phyloP scores from a whole-genome alignment of 2,113 vertebrate genomes.

The Melozone crissalis region DNA sequence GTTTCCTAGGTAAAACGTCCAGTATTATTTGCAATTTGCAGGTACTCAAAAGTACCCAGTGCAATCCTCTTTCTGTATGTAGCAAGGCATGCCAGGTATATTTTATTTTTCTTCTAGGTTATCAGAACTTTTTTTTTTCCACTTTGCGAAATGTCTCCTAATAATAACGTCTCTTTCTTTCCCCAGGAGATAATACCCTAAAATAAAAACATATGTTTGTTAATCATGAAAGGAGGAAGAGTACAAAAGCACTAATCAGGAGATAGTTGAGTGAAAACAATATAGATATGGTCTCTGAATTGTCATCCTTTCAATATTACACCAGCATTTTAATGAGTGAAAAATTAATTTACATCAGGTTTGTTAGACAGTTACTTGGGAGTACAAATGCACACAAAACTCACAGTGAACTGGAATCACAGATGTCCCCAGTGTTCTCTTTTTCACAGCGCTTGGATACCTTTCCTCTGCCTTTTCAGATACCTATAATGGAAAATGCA shows the following conservation, averaged over 20 bases:
- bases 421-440: not conserved
- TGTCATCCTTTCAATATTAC: not conserved
- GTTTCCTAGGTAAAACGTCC: not conserved
- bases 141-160: not conserved
- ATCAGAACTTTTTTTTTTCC: not conserved
- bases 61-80: not conserved
- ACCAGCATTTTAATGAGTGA: not conserved
- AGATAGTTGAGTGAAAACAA: not conserved
- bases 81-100: not conserved
- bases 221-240: not conserved
- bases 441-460: not conserved
- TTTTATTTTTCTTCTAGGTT: not conserved
- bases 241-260: not conserved
- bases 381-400: not conserved
- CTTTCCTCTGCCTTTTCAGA: not conserved
- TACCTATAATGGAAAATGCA: not conserved
- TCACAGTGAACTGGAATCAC: not conserved
- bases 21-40: not conserved
- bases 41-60: not conserved
- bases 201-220: not conserved
- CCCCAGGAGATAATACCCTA: not conserved
- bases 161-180: not conserved
- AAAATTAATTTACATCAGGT: not conserved
- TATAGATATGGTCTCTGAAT: not conserved
- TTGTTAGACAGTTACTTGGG: not conserved